A percentile compares a stretch with the other conserved stretches of the same genome.
phyloP scores from a whole-genome alignment of 2,888 invertebrate species.

The Drosophila hamatofila region DNA sequence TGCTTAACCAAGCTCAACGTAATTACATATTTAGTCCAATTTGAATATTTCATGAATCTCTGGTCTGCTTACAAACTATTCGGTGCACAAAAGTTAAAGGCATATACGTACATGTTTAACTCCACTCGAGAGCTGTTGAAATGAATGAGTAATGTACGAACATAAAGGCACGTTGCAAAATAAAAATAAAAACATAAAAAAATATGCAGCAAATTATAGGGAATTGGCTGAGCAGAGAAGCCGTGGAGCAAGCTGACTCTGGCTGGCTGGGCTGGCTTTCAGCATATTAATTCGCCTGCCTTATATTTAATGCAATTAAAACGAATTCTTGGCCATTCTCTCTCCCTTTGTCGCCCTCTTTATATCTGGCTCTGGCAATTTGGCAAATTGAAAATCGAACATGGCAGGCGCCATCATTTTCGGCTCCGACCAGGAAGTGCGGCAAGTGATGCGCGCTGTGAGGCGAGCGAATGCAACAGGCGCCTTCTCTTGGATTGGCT shows the following conservation, averaged over 20 bases:
- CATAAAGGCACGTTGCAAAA: neutral
- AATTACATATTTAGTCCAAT: neutral
- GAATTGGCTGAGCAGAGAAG: neutral
- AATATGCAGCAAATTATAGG: slow-evolving; percentile 9
- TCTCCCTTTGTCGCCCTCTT: neutral
- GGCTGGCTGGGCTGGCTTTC: neutral
- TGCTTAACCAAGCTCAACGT: neutral
- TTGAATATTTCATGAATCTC: neutral
- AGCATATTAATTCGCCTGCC: slow-evolving; percentile 19
- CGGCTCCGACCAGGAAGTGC: slow-evolving; percentile 98
- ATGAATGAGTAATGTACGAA: neutral
- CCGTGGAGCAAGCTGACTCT: neutral
- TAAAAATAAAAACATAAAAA: slow-evolving; percentile 8
- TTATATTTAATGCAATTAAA: slow-evolving; percentile 51
- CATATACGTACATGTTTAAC: no score
- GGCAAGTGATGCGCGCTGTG: slow-evolving; percentile 97
- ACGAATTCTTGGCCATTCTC: slow-evolving; percentile 31
- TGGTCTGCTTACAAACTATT: neutral
- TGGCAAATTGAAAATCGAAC: neutral
- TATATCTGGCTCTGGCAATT: neutral
- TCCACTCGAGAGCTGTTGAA: neutral
- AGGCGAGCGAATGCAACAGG: slow-evolving; percentile 94
- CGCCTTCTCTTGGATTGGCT: slow-evolving; percentile 97
- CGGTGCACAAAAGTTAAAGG: neutral
- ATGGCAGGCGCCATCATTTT: slow-evolving; percentile 95